Evolutionary conservation across 1,140 invertebrate species (phyloP), one percentile per base, ranked within the genome.

Genomic region (Cotesia vestalis): DNA sequence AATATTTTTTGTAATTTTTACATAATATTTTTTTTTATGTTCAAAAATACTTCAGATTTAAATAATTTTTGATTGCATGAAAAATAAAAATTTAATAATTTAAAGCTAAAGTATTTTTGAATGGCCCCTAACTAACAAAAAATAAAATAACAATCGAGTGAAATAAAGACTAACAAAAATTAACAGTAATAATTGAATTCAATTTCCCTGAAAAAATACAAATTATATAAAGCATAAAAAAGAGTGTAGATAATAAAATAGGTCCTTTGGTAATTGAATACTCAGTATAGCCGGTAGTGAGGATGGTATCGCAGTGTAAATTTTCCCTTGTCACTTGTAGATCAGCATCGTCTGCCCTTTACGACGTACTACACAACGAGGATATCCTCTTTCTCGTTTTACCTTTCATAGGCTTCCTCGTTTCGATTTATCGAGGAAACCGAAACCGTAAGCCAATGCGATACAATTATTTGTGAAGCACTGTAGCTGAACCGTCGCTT

Each of bases 391-490:
- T 83, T 82, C 82, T 80, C 78, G 73, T 76, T 76, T 75, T 74
- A 78, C 76, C 78, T 79, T 82, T 82, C 78, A 78, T 77, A 78
- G 83, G 83, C 83, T 85, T 84, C 83, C 72, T 76, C 73, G 80
- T 84, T 84, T 85, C 83, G 82, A 85, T 84, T 83, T 83, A 85
- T 83, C 81, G 82, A 83, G 74, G 81, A 83, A 85, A 84, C 82
- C 79, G 81, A 79, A 84, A 83, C 80, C 82, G 78, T 36, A 66
- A 57, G 67, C 14, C 52, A 55, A 62, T 63, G 63, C 46, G 73
- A 35, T 59, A 57, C 53, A 68, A 67, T 52, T 51, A 67, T 72
- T 67, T 64, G 63, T 40, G 62, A 66, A 71, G 69, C 69, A 62
- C 60, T 36, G 51, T 14, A 59, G 38, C 35, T 52, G 12, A 55